Evolutionary conservation across 2,113 vertebrate genomes (phyloP), one percentile per base, ranked within the genome.

Genomic region (Lepidothrix coronata): DNA sequence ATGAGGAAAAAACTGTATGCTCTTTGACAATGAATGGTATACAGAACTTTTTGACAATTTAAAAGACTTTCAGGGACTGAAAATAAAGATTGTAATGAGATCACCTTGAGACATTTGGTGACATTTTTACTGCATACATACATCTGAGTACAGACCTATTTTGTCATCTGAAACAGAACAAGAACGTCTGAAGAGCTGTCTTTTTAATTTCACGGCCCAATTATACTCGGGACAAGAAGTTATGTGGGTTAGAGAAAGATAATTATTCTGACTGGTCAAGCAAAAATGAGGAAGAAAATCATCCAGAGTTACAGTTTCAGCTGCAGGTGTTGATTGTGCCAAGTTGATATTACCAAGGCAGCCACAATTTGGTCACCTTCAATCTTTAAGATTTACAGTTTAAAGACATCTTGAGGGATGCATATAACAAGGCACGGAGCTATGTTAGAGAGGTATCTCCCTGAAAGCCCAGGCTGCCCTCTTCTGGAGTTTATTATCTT

Each of bases 391-490:
- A 75, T 37, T 61, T 39, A 84, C 17, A 54, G 20, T 76, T 93
- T 58, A 25, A 58, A 68, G 79, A 83, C 78, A 83, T 62, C 21
- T 51, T 83, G 13, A 49, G 35, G 14, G 14, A 70, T 46, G 27
- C 7, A 16, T 12, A 72, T 14, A 78, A 57, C 7, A 72, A 91
- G 49, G 24, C 62, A 85, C 5, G 72, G 23, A 82, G 24, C 43
- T n/a, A 23, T 5, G 14, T 23, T 20, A 65, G 23, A 88, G 4
- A 71, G 16, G 8, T 8, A 68, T 65, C 35, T 79, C 75, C 92
- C 67, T 90, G 75, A 88, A 93, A 90, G 79, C 20, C 58, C 82
- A 85, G 67, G 66, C 49, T 95, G 85, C 92, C 94, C 96, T 95
- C 91, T 93, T 37, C 95, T 92, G 92, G 92, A 70, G 17, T 24